Base-by-base conservation (phyloP, 37 sponge, comb jelly and placozoan species). In the Diacarnus erythraeanus region DNA sequence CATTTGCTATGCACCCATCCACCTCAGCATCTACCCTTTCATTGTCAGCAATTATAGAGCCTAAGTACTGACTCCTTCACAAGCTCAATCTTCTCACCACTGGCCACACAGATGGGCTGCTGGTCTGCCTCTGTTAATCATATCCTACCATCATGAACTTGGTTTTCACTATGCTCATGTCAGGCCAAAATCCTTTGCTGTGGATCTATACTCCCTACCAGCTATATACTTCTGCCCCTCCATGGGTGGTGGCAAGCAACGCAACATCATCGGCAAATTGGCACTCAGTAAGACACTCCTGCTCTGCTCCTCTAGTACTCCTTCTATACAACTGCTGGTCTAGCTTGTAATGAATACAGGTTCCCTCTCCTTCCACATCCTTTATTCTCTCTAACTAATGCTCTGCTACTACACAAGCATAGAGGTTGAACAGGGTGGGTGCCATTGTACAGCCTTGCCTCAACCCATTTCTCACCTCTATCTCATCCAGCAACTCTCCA, bases 141-240 rank as follows among this genome's bases (percentile, higher is more conserved):
- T 54, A 54, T 20, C n/a, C 65, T 8, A 25, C 30, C 65, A 64
- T 27, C 65, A 64, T 9, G 29, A 64, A 25, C 65, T 64, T 64
- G 8, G n/a, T 23, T 25, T 64, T 64, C 8, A 25, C 8, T 27
- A 20, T 20, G 65, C 65, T 64, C 29, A 64, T 27, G 76, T 77
- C 18, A 77, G 78, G 15, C 78, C 64, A 63, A 64, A 77, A 1
- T 27, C 18, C 1, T 18, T 29, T 35, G 78, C 78, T 64, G n/a
- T n/a, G n/a, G n/a, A 77, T n/a, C n/a, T n/a, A n/a, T n/a, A n/a
- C n/a, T n/a, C n/a, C n/a, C n/a, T n/a, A n/a, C n/a, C n/a, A n/a
- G 65, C 12, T 61, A 64, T 39, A 61, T 63, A 29, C 57, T 39
- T 74, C 75, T 30, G 75, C 75, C 5, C 56, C 75, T 26, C 6